Evolutionary conservation across 1,140 invertebrate species (phyloP), one percentile per base, ranked within the genome.

Genomic region (Apis dorsata): DNA sequence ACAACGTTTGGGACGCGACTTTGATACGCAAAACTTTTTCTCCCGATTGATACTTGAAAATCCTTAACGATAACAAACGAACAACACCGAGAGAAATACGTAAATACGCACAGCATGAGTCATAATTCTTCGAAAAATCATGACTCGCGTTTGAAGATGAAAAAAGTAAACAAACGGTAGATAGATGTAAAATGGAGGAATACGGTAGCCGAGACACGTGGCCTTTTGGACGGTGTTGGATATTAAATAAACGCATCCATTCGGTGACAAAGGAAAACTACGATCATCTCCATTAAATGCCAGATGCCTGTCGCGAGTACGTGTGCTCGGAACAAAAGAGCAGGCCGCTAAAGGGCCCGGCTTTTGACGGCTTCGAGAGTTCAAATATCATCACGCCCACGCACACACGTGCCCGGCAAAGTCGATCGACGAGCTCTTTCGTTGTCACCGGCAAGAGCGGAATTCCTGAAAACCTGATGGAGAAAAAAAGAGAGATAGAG

Each of bases 391-490:
- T 83, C 82, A 51, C 78, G 62, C 44, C 66, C 81, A 49, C 59
- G 60, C 77, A 79, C 77, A 79, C 82, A 75, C 71, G 83, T 81
- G 70, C 70, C 53, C 71, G 53, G 44, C 53, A 21, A 74, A 76
- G 80, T 82, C 73, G 60, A 81, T 81, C 79, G 80, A 81, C 72
- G 72, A 81, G 79, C 79, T 68, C 79, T 76, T 59, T 68, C 73
- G 73, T 69, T 82, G 73, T 82, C 82, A 80, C 62, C 51, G 59
- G 66, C 77, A 55, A 44, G 44, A 59, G 63, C 21, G 69, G 62
- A 63, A 74, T 78, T 70, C 66, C 65, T 51, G 76, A 73, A 80
- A 79, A 72, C 17, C 28, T 5, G n/a, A n/a, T 55, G 72, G n/a
- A 12, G 68, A 53, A 21, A 70, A 13, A 71, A 15, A 71, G 15